phyloP scores from a whole-genome alignment of 2,797 vertebrate species.

The Coilia nasus region DNA sequence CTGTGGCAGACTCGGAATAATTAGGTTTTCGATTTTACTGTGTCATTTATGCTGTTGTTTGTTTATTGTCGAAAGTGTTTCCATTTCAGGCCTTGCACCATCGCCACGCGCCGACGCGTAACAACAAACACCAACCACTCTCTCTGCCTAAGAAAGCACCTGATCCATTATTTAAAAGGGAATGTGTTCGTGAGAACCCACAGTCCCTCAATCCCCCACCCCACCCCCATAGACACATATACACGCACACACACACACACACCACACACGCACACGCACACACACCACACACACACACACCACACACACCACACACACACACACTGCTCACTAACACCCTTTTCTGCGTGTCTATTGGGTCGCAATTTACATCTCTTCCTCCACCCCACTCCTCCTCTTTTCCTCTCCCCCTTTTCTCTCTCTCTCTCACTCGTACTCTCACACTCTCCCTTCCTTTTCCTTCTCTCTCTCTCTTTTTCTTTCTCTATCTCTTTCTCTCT shows the following conservation, averaged over 20 bases:
- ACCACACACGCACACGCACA: no score
- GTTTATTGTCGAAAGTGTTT: slow-evolving; percentile 25
- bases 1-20: neutral
- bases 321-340: neutral
- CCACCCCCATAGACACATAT: neutral
- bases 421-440: neutral
- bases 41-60: slow-evolving; percentile 21
- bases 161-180: slow-evolving; percentile 57
- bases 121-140: slow-evolving; percentile 22
- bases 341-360: neutral
- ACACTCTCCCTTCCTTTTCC: neutral
- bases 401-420: neutral
- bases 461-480: neutral
- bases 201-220: neutral
- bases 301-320: slow-evolving; percentile 3
- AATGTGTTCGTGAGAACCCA: slow-evolving; percentile 26
- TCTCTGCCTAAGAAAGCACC: slow-evolving; percentile 36
- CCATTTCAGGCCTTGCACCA: neutral
- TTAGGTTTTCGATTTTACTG: slow-evolving; percentile 10
- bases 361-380: slow-evolving; percentile 18
- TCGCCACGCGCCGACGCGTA: neutral
- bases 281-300: neutral
- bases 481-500: neutral
- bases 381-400: neutral
- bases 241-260: no score